Percentiles rank a stretch among this genome's conserved stretches.
Conservation (phyloP, 1,140 invertebrate genomes). For the Holotrichia oblita region DNA sequence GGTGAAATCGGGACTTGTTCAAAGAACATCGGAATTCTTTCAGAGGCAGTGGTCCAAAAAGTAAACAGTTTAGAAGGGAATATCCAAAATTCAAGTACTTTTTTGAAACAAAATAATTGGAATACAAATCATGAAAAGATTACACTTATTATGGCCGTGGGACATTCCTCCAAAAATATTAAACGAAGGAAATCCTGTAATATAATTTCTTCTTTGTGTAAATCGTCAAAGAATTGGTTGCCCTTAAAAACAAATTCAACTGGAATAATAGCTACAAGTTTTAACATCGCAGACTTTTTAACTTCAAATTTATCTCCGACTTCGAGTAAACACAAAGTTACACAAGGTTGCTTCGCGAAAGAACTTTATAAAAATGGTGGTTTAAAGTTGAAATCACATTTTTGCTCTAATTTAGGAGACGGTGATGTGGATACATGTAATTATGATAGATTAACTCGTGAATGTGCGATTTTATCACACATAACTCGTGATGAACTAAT, state of each 20-base stretch:
- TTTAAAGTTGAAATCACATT: neutral
- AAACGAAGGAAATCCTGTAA: too few species aligned
- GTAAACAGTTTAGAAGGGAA: neutral
- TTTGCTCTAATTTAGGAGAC: neutral
- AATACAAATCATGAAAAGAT: neutral
- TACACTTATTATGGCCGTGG: too few species aligned
- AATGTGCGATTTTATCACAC: neutral
- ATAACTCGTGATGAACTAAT: neutral
- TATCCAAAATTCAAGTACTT: neutral
- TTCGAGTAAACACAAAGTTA: neutral
- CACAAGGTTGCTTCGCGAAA: neutral
- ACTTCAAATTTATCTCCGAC: neutral
- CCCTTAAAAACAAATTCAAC: neutral
- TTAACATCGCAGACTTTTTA: neutral
- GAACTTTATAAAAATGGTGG: neutral
- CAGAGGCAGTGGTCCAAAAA: neutral
- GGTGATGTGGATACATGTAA: neutral
- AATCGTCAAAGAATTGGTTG: neutral
- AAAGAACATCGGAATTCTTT: conserved; percentile 11
- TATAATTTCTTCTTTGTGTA: neutral
- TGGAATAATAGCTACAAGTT: neutral
- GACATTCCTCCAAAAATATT: neutral
- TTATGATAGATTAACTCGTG: neutral
- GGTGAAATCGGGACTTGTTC: neutral
- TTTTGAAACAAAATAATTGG: neutral